Base-by-base conservation (phyloP, 2,113 vertebrate species). In the Perognathus longimembris region DNA sequence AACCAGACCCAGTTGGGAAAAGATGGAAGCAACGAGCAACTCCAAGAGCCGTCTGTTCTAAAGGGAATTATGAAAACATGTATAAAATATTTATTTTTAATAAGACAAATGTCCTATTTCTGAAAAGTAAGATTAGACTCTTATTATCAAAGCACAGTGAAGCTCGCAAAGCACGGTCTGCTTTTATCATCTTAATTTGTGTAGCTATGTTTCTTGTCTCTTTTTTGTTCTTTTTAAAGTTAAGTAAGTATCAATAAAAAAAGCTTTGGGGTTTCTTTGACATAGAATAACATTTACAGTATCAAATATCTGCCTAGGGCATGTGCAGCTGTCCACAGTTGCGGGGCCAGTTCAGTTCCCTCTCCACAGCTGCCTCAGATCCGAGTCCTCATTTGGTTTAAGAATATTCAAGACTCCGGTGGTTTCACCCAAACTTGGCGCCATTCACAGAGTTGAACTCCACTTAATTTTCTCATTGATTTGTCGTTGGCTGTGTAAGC, bases 41-140 rank as follows among this genome's bases (percentile, higher is more conserved):
- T 81, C 77, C 70, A 63, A 10, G 82, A 75, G 92, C 93, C 75
- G 32, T 85, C 82, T 67, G 85, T 63, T 74, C 63, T 6, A 45
- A 77, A n/a, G 92, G 57, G 79, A 94, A 94, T 96, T 92, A 96
- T 50, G 85, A 76, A 96, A 95, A 90, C 95, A 93, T 14, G 83
- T 82, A 94, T 96, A 74, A 95, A 95, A 97, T 96, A 96, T 95
- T 96, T 96, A 96, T 96, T 95, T 95, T 95, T 96, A 96, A 97
- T 96, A 94, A 96, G 92, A 96, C 71, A 95, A 88, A 90, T 96
- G 95, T 83, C 95, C 92, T 93, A 91, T 95, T 96, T 95, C 81
- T 95, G 87, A 95, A 91, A 81, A 95, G 77, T 42, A 94, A 89
- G 81, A 95, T 85, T 57, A 70, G 69, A 80, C 74, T 73, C 83